Evolutionary conservation across 37 sponge, comb jelly and placozoan species (phyloP).

Genomic region (Spongilla lacustris): DNA sequence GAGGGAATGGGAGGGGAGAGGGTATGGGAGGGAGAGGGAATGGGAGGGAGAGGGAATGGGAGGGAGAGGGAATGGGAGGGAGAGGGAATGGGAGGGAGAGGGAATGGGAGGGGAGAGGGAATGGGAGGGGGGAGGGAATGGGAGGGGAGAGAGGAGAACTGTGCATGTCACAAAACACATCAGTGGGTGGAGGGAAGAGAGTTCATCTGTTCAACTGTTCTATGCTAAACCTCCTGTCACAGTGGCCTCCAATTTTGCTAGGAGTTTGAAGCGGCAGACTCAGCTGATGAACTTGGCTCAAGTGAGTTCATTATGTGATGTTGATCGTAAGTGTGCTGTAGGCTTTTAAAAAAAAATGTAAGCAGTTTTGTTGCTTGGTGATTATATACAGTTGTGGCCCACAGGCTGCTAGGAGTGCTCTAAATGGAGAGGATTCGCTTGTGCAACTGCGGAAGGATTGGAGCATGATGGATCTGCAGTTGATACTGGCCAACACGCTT

Average conservation of each 20-base stretch:
- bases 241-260: slow-evolving; percentile 65
- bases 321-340: not conserved
- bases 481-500: slow-evolving; percentile 47
- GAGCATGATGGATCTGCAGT: slow-evolving; percentile 45
- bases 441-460: slow-evolving; percentile 66
- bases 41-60: too few relatives aligned
- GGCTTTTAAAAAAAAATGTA: too few relatives aligned
- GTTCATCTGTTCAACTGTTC: not conserved
- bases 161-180: not conserved
- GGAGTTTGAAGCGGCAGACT: slow-evolving; percentile 58
- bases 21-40: not conserved
- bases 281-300: slow-evolving; percentile 72
- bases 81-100: not conserved
- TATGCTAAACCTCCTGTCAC: not conserved
- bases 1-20: not conserved
- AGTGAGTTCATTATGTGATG: slow-evolving; percentile 18
- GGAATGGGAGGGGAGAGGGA: too few relatives aligned
- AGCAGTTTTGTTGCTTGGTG: too few relatives aligned
- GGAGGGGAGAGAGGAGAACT: too few relatives aligned
- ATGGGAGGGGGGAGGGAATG: too few relatives aligned
- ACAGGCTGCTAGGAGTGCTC: slow-evolving; percentile 61
- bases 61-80: not conserved
- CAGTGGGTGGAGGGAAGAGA: not conserved
- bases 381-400: not conserved
- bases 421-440: slow-evolving; percentile 43